Base-by-base conservation (phyloP, 1,140 invertebrate genomes). In the Bombus pascuorum region DNA sequence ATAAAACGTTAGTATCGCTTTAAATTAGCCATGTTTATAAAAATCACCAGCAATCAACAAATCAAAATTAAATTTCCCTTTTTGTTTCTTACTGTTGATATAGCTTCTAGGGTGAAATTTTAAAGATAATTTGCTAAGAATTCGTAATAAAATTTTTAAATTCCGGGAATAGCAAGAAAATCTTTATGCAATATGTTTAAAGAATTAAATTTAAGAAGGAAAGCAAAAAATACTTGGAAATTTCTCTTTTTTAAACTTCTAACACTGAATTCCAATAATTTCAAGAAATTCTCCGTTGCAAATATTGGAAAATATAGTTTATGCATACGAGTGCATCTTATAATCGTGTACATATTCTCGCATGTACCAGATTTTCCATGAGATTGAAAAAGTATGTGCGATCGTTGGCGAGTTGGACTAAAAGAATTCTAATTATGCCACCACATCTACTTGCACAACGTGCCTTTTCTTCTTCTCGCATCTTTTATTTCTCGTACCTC, bases 391-490 rank as follows among this genome's bases (percentile, higher is more conserved):
- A n/a, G 57, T 25, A 42, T 18, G 57, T 32, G 44, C 70, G 37
- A 59, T 81, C 22, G n/a, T 53, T 3, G 53, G 25, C 13, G 37
- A 39, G 13, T 18, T 34, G 47, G 28, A 18, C 25, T 32, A 39
- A n/a, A 25, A 28, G 34, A 62, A 62, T 73, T 62, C n/a, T 81
- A 73, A 73, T 73, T 65, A 73, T 25, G 42, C 44, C 25, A 53
- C 0, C 44, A 18, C 42, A 4, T 3, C 25, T 34, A 34, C 28
- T 47, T 28, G 13, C 4, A 9, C 10, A 32, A 44, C 15, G 9
- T 10, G 18, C 9, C n/a, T 12, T 37, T 42, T n/a, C 32, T 28
- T 81, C 18, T 8, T 15, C 9, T 25, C 9, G 9, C 22, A 62
- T 62, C 28, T 62, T 62, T 5, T 62, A 32, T 37, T 28, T 42